Conservation (phyloP, 2,888 invertebrate species). For the Pristionchus mayeri region DNA sequence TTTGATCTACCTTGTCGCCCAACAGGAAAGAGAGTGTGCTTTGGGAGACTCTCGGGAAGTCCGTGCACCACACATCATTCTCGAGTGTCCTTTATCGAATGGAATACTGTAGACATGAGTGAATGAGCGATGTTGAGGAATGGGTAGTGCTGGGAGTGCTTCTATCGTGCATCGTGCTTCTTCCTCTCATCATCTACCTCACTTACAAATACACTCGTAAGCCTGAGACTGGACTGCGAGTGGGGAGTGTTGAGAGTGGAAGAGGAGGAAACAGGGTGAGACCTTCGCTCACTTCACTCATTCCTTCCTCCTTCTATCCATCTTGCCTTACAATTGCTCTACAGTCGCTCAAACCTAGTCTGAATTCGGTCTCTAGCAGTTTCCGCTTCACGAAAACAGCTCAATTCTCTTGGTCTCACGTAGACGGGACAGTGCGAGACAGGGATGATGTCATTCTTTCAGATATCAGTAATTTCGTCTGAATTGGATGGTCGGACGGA, state of each 20-base stretch:
- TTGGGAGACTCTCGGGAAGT: background rate
- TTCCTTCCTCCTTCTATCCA: background rate
- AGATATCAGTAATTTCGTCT: constrained; percentile 29
- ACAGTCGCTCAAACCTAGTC: background rate
- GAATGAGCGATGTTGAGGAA: background rate
- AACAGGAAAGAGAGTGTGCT: background rate
- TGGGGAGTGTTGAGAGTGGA: background rate
- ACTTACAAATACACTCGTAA: constrained; percentile 40
- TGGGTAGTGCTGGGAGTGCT: constrained; percentile 40
- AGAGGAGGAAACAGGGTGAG: background rate
- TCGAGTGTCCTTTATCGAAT: background rate
- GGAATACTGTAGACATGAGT: background rate
- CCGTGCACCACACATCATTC: background rate
- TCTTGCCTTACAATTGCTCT: background rate
- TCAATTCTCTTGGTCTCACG: background rate
- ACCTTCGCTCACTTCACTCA: background rate
- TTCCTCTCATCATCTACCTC: constrained; percentile 25
- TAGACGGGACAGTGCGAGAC: background rate
- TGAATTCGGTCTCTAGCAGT: background rate
- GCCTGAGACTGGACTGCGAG: background rate
- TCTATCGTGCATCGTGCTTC: constrained; percentile 15
- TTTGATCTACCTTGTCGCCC: constrained; percentile 35
- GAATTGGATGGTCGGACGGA: background rate
- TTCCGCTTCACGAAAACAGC: background rate
- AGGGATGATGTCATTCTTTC: constrained; percentile 8